Percentiles rank a stretch among this genome's conserved stretches.
Conservation (phyloP, 2,113 vertebrate species). For the Bathybates hornii region DNA sequence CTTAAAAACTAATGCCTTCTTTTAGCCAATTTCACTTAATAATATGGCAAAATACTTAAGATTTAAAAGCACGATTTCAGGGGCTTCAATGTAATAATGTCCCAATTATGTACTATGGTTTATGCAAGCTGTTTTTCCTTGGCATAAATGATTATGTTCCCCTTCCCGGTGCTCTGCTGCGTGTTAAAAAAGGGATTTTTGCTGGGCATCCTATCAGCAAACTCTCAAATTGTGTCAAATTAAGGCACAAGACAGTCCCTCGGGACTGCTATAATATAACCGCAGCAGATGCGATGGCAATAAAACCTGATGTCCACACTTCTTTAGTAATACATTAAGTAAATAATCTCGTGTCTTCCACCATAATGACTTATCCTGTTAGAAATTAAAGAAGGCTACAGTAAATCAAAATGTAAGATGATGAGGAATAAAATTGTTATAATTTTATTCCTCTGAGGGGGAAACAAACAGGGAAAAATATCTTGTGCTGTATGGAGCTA, state of each 20-base stretch:
- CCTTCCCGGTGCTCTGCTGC: not conserved
- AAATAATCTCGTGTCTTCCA: not conserved
- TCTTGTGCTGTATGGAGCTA: not conserved
- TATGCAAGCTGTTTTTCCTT: not conserved
- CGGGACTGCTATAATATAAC: not conserved
- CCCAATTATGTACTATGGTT: not conserved
- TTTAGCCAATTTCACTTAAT: not conserved
- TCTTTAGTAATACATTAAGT: not conserved
- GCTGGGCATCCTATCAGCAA: constrained; percentile 9
- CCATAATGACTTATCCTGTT: not conserved
- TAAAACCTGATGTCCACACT: not conserved
- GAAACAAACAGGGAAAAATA: not conserved
- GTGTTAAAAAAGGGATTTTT: constrained; percentile 2
- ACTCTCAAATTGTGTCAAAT: constrained; percentile 12
- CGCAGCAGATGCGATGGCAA: not conserved
- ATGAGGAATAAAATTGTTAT: not conserved
- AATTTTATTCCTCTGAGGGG: not conserved
- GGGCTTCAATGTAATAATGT: not conserved
- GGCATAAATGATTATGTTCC: constrained; percentile 2
- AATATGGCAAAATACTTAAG: not conserved
- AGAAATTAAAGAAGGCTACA: not conserved
- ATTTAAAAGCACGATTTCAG: not conserved
- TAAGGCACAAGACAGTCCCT: not conserved
- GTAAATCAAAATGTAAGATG: not conserved
- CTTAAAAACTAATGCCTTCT: not conserved